Conservation (phyloP, 2,113 vertebrate species). For the Aegypius monachus region DNA sequence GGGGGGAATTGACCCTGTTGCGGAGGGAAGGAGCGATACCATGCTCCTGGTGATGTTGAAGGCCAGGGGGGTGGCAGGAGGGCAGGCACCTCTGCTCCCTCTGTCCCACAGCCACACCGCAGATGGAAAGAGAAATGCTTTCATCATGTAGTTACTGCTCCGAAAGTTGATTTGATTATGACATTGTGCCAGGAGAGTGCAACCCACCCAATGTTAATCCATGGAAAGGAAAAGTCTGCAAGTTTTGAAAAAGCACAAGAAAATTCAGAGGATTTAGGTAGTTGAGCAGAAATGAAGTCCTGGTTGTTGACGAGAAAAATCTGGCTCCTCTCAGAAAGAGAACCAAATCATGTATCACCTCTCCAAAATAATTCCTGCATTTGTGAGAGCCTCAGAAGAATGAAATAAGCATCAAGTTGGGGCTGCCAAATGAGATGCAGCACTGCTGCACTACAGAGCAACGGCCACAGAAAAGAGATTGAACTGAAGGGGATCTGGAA, state of each 20-base stretch:
- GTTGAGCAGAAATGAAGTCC: neutral
- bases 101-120: neutral
- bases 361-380: neutral
- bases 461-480: neutral
- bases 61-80: neutral
- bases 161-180: neutral
- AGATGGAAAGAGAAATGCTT: neutral
- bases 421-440: neutral
- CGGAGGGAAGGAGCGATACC: neutral
- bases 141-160: neutral
- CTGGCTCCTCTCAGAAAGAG: neutral
- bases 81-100: neutral
- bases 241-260: neutral
- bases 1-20: neutral
- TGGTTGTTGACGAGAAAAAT: neutral
- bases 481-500: neutral
- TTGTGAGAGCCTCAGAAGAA: neutral
- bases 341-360: neutral
- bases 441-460: neutral
- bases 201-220: neutral
- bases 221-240: neutral
- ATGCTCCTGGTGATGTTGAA: neutral
- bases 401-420: neutral
- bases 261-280: neutral
- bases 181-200: neutral